A percentile compares a stretch with the other conserved stretches of the same genome.
Conservation (phyloP, 2,888 invertebrate genomes). For the Drosophila kuntzei region DNA sequence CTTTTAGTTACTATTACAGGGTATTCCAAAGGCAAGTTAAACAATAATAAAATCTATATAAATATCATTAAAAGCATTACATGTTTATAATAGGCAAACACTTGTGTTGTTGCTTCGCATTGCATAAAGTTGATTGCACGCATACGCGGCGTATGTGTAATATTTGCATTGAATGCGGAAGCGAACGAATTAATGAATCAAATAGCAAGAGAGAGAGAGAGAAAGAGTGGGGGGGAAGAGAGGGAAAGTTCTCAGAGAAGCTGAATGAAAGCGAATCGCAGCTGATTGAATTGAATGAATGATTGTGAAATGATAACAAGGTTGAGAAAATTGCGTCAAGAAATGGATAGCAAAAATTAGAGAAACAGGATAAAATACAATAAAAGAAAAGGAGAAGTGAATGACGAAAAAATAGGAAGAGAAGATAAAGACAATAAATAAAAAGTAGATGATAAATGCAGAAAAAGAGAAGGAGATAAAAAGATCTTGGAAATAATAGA, state of each 20-base stretch:
- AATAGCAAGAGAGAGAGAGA: background rate
- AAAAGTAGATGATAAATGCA: background rate
- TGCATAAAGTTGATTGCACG: slow-evolving; percentile 32
- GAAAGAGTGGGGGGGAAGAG: background rate
- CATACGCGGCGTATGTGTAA: slow-evolving; percentile 28
- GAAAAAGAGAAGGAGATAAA: background rate
- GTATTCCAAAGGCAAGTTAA: background rate
- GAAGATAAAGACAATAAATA: background rate
- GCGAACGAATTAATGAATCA: slow-evolving; percentile 16
- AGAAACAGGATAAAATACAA: background rate
- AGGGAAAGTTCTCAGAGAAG: slow-evolving; percentile 4
- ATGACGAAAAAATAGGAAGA: background rate
- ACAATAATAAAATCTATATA: background rate
- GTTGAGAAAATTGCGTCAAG: background rate
- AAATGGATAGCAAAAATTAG: background rate
- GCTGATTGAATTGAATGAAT: slow-evolving; percentile 16
- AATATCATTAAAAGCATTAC: slow-evolving; percentile 13
- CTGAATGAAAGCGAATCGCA: slow-evolving; percentile 26
- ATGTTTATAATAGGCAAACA: slow-evolving; percentile 7
- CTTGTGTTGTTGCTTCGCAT: slow-evolving; percentile 1
- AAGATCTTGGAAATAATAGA: no score
- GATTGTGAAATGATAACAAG: slow-evolving; percentile 1
- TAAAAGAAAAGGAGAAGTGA: no score
- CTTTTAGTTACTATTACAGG: background rate
- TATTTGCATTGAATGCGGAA: slow-evolving; percentile 43